phyloP scores from a whole-genome alignment of 2,113 vertebrate species.

The Phalacrocorax pelagicus region DNA sequence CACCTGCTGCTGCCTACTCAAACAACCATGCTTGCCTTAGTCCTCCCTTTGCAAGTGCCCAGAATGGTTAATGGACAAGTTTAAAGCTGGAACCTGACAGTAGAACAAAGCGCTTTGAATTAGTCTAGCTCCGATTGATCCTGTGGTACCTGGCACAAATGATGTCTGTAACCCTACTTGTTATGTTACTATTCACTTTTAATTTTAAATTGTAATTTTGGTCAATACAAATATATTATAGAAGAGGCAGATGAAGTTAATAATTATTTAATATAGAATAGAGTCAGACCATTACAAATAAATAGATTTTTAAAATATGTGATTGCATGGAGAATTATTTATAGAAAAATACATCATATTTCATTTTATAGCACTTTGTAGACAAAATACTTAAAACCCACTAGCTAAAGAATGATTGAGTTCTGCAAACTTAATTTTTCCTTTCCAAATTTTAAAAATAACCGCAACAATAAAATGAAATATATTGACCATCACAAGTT shows the following conservation, averaged over 20 bases:
- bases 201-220: background rate
- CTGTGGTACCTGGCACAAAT: background rate
- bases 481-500: background rate
- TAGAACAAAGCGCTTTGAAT: background rate
- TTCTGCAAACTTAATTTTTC: background rate
- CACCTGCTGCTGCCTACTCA: background rate
- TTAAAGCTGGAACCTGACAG: background rate
- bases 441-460: background rate
- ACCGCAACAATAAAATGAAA: background rate
- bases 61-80: background rate
- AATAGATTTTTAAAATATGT: background rate
- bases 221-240: background rate
- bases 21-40: accelerated
- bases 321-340: background rate
- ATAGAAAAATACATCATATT: background rate
- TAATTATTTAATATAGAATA: background rate
- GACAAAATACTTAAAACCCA: background rate
- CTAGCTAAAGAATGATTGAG: background rate
- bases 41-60: background rate
- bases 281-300: background rate
- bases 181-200: background rate
- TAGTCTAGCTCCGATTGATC: background rate
- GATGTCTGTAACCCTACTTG: background rate
- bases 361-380: background rate
- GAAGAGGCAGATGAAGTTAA: background rate